Evolutionary conservation across 2,888 invertebrate species (phyloP), one percentile per base, ranked within the genome.

Genomic region (Aspidiotus rigidus): DNA sequence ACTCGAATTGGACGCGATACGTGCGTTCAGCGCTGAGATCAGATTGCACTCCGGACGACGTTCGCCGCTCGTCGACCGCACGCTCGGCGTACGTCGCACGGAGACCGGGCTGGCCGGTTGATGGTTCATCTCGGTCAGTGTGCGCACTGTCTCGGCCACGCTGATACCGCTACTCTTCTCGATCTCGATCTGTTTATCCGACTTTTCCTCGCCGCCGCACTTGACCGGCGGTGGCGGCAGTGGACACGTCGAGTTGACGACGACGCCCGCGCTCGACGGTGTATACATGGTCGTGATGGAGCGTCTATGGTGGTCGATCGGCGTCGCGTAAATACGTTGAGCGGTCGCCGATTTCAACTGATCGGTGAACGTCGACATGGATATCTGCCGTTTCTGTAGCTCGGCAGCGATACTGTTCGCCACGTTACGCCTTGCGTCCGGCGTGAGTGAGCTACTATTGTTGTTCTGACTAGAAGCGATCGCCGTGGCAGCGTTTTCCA

Each of bases 91-190:
- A 15, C 75, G 73, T 8, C 75, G 73, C 7, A 75, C 73, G n/a
- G 73, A 72, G 53, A 75, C 74, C 7, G 93, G 92, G 73, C 91
- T 92, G 3, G 91, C 90, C 0, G 92, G 91, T 75, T 88, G 90
- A 79, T 92, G 92, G 75, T 89, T 87, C 72, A 91, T 79, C 76
- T 91, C 90, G 0, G 90, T 91, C 70, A 93, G 79, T 56, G 89
- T 90, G 77, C 90, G 89, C 8, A 92, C 89, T 0, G 91, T 90
- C 78, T 92, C 91, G 0, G 92, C 90, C 16, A 93, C 92, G 71
- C 71, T 74, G 55, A 74, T 71, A 9, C 74, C 72, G 71, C 69
- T 69, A 28, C 62, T 66, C 60, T 61, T 55, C 44, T 70, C 64
- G 41, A 66, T 64, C 28, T 70, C 70, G 56, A 70, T 64, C 42